Conservation (phyloP, 2,888 invertebrate species). For the Sycophila texana region DNA sequence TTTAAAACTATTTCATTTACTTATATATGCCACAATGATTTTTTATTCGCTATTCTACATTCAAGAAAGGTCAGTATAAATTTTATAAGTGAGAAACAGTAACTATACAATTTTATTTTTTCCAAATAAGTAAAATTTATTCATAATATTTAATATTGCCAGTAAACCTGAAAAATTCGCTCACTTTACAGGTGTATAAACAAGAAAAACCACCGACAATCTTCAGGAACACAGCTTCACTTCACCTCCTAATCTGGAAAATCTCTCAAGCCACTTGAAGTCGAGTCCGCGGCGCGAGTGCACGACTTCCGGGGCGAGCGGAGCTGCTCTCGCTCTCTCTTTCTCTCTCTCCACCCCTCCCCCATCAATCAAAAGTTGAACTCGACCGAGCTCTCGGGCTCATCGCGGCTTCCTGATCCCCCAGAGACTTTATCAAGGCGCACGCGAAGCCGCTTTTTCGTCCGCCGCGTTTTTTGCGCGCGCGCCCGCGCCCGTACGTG, state of each 20-base stretch:
- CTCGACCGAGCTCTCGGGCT: neutral
- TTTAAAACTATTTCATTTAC: too few species aligned
- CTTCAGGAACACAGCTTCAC: neutral
- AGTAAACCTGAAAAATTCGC: too few species aligned
- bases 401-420: neutral
- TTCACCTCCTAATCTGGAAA: neutral
- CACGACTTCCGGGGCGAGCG: neutral
- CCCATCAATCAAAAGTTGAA: constrained; percentile 26
- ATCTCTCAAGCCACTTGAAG: neutral
- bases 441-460: neutral
- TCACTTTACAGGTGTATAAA: too few species aligned
- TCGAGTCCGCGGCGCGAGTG: too few species aligned
- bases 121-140: too few species aligned
- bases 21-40: too few species aligned
- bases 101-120: too few species aligned
- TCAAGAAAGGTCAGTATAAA: too few species aligned
- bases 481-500: constrained; percentile 67
- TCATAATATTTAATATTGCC: too few species aligned
- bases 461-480: constrained; percentile 4
- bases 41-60: too few species aligned
- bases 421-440: constrained; percentile 1
- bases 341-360: neutral
- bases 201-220: neutral
- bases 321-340: too few species aligned
- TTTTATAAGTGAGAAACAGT: too few species aligned